Evolutionary conservation across 2,113 vertebrate genomes (phyloP), one percentile per base, ranked within the genome.

Genomic region (Lichenostomus cassidix): DNA sequence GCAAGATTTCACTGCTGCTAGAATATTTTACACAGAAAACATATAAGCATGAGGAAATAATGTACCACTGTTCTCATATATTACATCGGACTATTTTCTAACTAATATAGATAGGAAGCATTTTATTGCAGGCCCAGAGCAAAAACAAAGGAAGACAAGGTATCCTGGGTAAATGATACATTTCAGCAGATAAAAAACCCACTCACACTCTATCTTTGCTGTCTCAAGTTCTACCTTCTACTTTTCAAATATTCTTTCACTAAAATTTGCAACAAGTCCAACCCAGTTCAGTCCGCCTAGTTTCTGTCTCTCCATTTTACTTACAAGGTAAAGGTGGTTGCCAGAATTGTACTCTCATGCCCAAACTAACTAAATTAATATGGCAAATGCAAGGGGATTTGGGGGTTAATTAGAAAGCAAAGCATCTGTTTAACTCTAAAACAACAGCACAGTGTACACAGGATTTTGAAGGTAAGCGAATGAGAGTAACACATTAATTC

Each of bases 121-220:
- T 95, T 97, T 96, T 90, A 83, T 94, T 92, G 79, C 86, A 92
- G 82, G 87, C 94, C 96, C 87, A 79, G 86, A 80, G 94, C 93
- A 87, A 95, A 96, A 96, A 94, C 95, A 96, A 95, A 96, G 90
- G 95, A 95, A 95, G 94, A 94, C 79, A 82, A 49, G 44, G 80
- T 88, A 91, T n/a, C 78, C 44, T 37, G 41, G 52, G 64, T 91
- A 83, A 92, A 92, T 88, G 65, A 91, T 60, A 69, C 31, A 84
- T 93, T 91, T 87, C 71, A 39, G 76, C 47, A 20, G 5, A 24
- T 65, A 59, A 80, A 70, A 92, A 80, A 46, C 4, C 3, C 46
- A 76, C 58, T 78, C 42, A 28, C 33, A n/a, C 17, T 10, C 75
- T 55, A 3, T 71, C 47, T 65, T 55, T 52, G 24, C 70, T 35